Conservation (phyloP, 1,140 invertebrate genomes). For the Lethocerus indicus region DNA sequence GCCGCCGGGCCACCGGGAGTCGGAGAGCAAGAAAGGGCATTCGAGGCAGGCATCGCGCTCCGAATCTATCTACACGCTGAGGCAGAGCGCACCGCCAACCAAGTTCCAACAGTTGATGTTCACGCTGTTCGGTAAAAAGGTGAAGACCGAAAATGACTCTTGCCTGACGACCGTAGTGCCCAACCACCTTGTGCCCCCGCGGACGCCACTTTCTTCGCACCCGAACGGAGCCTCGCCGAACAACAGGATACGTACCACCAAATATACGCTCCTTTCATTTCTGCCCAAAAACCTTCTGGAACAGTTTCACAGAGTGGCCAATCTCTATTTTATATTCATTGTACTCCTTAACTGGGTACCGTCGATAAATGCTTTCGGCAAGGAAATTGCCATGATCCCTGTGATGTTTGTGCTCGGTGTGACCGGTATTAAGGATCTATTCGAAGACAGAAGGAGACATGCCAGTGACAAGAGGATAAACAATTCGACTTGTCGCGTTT, state of each 20-base stretch:
- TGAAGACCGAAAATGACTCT: constrained; percentile 35
- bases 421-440: constrained; percentile 93
- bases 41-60: constrained; percentile 46
- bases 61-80: constrained; percentile 75
- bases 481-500: constrained; percentile 78
- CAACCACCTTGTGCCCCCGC: constrained; percentile 60
- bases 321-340: constrained; percentile 96
- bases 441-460: constrained; percentile 82
- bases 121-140: constrained; percentile 24
- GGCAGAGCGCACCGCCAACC: constrained; percentile 45
- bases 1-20: constrained; percentile 48
- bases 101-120: constrained; percentile 43
- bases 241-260: constrained; percentile 83
- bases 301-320: constrained; percentile 94
- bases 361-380: constrained; percentile 85
- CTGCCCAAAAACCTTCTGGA: constrained; percentile 93
- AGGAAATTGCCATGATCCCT: constrained; percentile 89
- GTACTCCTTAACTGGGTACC: constrained; percentile 91
- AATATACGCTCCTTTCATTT: constrained; percentile 88
- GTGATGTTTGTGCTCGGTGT: constrained; percentile 88
- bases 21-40: constrained; percentile 29
- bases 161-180: constrained; percentile 55
- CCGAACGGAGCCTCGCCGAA: constrained; percentile 57
- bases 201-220: constrained; percentile 52
- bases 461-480: constrained; percentile 87